Base-by-base conservation (phyloP, 2,113 vertebrate species). In the Dicaeum eximium region DNA sequence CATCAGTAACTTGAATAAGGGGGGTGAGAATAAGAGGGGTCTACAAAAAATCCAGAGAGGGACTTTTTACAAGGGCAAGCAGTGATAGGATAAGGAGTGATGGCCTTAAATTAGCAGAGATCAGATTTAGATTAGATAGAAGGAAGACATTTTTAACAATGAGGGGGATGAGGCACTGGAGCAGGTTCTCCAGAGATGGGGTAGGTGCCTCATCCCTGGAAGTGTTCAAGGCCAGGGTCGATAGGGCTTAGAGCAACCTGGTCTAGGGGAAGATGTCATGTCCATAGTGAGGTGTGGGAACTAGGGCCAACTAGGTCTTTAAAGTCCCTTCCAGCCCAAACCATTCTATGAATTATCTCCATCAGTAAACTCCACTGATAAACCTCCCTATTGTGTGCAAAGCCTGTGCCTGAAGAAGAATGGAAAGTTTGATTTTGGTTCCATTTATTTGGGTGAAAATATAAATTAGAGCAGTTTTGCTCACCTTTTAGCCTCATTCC, bases 301-400 rank as follows among this genome's bases (percentile, higher is more conserved):
- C 25, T 11, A 20, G 48, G 18, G 27, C 17, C 21, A 35, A 1
- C 16, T 30, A 15, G 21, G 18, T 42, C 17, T 61, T 23, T 47
- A 61, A 67, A 50, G 12, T 61, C 30, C 18, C n/a, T 69, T 75
- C 17, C 47, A 69, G 23, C 11, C n/a, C 47, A 61, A 69, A 54
- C 25, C 17, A 28, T 54, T 54, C 61, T 27, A 5, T 31, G n/a
- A 54, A 73, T 69, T 80, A 57, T 1, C 5, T 85, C 22, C 45
- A 80, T 38, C n/a, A 62, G 7, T 44, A 71, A 69, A 73, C 90
- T 42, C 35, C 24, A 62, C 42, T 25, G 44, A 51, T 44, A 91
- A 66, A 88, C 7, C 30, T 64, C 58, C 10, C 20, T 38, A n/a
- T 3, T 2, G 2, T 56, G 20, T 0, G 0, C 19, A 50, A 88